Conservation (phyloP, 2,113 vertebrate species). For the Notothenia rossii region DNA sequence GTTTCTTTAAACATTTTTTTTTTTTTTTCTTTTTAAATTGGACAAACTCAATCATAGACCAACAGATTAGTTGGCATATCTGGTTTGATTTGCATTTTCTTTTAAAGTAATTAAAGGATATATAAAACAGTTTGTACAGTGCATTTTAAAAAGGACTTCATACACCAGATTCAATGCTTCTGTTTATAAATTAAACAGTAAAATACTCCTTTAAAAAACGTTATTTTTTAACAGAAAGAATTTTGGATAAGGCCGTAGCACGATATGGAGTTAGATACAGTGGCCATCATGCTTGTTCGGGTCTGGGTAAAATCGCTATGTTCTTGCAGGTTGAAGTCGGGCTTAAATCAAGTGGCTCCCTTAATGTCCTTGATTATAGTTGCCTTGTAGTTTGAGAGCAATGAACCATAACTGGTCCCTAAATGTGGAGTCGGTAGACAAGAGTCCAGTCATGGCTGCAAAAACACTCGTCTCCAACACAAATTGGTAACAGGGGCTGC, state of each 20-base stretch:
- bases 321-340: constrained; percentile 54
- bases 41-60: constrained; percentile 11
- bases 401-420: constrained; percentile 61
- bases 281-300: constrained; percentile 18
- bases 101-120: constrained; percentile 32
- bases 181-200: constrained; percentile 60
- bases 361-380: constrained; percentile 70
- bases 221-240: constrained; percentile 24
- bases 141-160: constrained; percentile 59
- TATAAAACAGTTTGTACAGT: constrained; percentile 52
- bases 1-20: constrained; percentile 4
- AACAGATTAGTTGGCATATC: neutral
- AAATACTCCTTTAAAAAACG: constrained; percentile 45
- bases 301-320: constrained; percentile 51
- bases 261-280: constrained; percentile 41
- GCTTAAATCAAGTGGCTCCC: constrained; percentile 56
- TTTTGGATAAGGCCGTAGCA: constrained; percentile 39
- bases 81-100: constrained; percentile 31
- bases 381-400: constrained; percentile 64
- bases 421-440: constrained; percentile 63
- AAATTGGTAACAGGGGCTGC: constrained; percentile 52
- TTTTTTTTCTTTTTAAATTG: neutral
- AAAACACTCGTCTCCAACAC: constrained; percentile 55
- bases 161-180: constrained; percentile 38
- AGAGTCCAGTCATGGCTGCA: constrained; percentile 50